Evolutionary conservation across 30 jellyfish, hydroid and myxozoan species (phyloP), one percentile per base, ranked within the genome.

Genomic region (Nemopilema nomurai): DNA sequence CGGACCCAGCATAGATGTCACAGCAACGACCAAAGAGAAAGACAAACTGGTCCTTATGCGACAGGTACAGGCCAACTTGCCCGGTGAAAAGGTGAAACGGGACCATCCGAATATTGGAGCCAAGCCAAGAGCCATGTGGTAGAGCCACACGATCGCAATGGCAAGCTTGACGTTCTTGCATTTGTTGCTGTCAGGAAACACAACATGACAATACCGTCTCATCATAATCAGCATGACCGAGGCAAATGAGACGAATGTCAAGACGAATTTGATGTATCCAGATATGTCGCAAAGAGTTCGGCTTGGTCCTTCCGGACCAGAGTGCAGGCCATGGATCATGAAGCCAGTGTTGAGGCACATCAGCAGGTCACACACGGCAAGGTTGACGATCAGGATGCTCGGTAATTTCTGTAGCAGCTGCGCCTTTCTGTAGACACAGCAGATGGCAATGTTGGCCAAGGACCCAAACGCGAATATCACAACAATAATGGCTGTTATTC

Each of bases 41-140:
- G 83, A 73, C 22, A 22, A n/a, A 22, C 69, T 73, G 68, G 83
- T 73, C 41, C 49, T 73, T 1, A 73, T 73, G 9, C 83, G 30
- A 66, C 83, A 73, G 0, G 83, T 73, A 22, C 83, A 73, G 30
- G 83, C 83, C 26, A 73, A 66, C 20, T 73, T 73, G 16, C 83
- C 83, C 17, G 50, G 51, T 18, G 83, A 73, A 49, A 73, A 73
- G 1, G 83, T 73, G 69, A 30, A 73, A 0, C 41, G 68, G 16
- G 83, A 73, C 83, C 83, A 73, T 32, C 83, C 83, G 1, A 41
- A 19, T 22, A 73, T 66, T 22, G 83, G 83, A 8, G 68, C 83
- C 9, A 73, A 17, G 20, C 83, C 83, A 51, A 73, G 83, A 41
- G 51, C 22, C 69, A 73, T 18, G 28, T 73, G 83, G 69, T 73